phyloP scores from a whole-genome alignment of 2,113 vertebrate species.

The Larimichthys crocea region DNA sequence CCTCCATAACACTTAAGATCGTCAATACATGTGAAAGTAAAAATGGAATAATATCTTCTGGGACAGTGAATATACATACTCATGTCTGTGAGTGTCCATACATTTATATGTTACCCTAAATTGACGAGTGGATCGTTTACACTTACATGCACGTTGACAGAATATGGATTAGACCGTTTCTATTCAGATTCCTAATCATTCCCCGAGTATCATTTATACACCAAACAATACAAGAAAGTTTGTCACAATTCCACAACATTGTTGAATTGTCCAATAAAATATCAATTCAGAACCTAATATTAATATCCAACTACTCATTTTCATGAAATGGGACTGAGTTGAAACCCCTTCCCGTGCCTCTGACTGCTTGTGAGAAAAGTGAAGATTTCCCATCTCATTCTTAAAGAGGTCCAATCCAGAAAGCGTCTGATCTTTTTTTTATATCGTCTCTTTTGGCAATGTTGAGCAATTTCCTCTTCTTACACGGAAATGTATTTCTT shows the following conservation, averaged over 20 bases:
- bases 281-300: background rate
- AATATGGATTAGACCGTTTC: no score
- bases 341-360: background rate
- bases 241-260: background rate
- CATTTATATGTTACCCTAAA: no score
- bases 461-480: background rate
- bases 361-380: background rate
- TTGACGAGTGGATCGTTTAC: no score
- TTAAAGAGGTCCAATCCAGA: constrained; percentile 4
- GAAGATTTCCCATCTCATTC: constrained; percentile 3
- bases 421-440: background rate
- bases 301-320: background rate
- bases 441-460: background rate
- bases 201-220: no score
- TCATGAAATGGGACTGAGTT: background rate
- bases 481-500: constrained; percentile 1
- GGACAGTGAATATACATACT: no score
- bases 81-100: no score
- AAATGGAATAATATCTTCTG: no score
- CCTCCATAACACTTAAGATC: no score
- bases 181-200: no score
- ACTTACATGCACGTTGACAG: no score
- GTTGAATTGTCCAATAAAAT: background rate
- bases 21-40: no score
- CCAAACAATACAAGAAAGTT: background rate